phyloP scores from a whole-genome alignment of 1,140 invertebrate species.

The Drosophila oshimai region DNA sequence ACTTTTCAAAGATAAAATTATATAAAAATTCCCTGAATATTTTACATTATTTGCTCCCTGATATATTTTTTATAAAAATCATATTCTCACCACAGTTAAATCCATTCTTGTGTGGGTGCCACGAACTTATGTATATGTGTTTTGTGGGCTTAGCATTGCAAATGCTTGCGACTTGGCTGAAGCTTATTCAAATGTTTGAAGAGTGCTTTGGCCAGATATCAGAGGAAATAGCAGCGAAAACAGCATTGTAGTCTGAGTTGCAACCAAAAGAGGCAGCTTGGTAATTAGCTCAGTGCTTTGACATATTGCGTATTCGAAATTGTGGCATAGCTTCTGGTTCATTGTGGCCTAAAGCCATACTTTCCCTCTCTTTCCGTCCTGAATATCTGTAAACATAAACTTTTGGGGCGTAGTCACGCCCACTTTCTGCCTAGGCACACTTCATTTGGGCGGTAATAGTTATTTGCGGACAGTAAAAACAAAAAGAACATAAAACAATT shows the following conservation, averaged over 20 bases:
- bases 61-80: too few relatives aligned
- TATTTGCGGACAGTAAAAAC: slow-evolving; percentile 67
- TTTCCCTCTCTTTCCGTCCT: neutral
- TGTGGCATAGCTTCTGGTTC: slow-evolving; percentile 22
- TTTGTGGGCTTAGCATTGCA: slow-evolving; percentile 42
- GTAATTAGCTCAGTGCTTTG: slow-evolving; percentile 30
- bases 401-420: slow-evolving; percentile 17
- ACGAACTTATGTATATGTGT: neutral
- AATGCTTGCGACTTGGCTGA: slow-evolving; percentile 41
- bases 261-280: neutral
- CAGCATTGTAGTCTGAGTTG: neutral
- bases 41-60: too few relatives aligned
- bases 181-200: slow-evolving; percentile 55
- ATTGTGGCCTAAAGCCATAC: slow-evolving; percentile 7
- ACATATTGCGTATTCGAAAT: neutral
- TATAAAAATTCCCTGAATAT: too few relatives aligned
- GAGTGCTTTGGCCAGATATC: slow-evolving; percentile 44
- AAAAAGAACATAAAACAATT: slow-evolving; percentile 74
- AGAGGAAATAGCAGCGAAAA: neutral
- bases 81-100: neutral
- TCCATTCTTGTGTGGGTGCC: neutral
- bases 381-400: neutral
- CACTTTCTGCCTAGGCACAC: slow-evolving; percentile 41
- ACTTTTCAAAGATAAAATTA: too few relatives aligned
- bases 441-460: slow-evolving; percentile 69